Conservation (phyloP, 2,888 invertebrate genomes). For the Nemotelus nigrinus region DNA sequence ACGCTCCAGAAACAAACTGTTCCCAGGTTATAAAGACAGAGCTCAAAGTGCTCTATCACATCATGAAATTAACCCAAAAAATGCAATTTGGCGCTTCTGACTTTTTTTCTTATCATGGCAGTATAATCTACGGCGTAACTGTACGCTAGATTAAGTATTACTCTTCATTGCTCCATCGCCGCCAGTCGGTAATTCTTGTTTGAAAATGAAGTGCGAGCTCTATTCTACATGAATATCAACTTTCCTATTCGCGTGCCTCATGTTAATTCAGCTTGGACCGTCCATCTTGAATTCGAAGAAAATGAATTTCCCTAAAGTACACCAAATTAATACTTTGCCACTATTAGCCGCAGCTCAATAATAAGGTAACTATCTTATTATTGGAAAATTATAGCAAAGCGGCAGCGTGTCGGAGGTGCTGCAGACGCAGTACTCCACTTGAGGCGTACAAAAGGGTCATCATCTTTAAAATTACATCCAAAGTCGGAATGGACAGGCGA, state of each 20-base stretch:
- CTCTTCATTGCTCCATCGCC: background rate
- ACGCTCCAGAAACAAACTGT: too few species aligned
- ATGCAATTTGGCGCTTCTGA: too few species aligned
- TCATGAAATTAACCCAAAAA: too few species aligned
- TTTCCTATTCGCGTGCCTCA: constrained; percentile 4
- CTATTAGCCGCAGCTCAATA: constrained; percentile 13
- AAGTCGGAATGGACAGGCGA: background rate
- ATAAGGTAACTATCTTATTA: constrained; percentile 22
- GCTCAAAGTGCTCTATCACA: too few species aligned
- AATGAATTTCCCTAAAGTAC: background rate
- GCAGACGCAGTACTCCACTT: background rate
- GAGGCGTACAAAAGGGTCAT: constrained; percentile 11
- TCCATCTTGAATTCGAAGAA: constrained; percentile 5
- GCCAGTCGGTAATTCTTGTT: background rate
- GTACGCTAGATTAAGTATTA: constrained; percentile 4
- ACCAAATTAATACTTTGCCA: constrained; percentile 2
- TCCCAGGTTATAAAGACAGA: too few species aligned
- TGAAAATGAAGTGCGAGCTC: background rate
- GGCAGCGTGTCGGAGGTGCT: background rate
- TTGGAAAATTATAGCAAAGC: constrained; percentile 9
- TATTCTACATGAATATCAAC: background rate
- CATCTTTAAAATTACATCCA: constrained; percentile 17
- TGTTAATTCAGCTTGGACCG: constrained; percentile 8
- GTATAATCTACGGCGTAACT: background rate
- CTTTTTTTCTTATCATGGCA: too few species aligned